Conservation (phyloP, 1,140 invertebrate species). For the Drosophila triauraria region DNA sequence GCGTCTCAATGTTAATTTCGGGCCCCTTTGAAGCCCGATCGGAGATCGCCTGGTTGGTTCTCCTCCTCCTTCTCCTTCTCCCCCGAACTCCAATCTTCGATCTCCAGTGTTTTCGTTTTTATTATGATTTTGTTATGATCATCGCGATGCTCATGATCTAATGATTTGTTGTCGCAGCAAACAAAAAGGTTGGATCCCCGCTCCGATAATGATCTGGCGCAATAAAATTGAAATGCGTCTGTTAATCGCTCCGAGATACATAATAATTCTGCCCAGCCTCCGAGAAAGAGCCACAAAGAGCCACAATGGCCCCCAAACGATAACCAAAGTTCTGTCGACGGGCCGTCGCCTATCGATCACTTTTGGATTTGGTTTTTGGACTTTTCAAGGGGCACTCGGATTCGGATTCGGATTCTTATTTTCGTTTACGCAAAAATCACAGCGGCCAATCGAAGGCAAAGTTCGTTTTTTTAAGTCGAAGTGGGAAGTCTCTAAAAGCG, state of each 20-base stretch:
- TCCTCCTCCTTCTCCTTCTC: not conserved
- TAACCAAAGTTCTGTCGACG: constrained; percentile 50
- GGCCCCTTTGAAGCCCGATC: constrained; percentile 64
- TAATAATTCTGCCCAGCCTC: constrained; percentile 71
- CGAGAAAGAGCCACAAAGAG: constrained; percentile 35
- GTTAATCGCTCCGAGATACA: constrained; percentile 81
- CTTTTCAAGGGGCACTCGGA: constrained; percentile 4
- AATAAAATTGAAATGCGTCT: constrained; percentile 82
- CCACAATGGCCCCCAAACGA: constrained; percentile 33
- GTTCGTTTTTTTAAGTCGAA: not conserved
- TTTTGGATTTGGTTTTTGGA: constrained; percentile 17
- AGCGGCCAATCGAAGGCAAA: constrained; percentile 45
- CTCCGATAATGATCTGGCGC: constrained; percentile 75
- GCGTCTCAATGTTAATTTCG: constrained; percentile 61
- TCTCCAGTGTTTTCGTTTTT: constrained; percentile 33
- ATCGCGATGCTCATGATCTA: constrained; percentile 60
- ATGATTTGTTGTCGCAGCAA: constrained; percentile 69
- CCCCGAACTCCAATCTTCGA: not conserved
- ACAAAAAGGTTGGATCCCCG: constrained; percentile 46
- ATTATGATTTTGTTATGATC: constrained; percentile 52
- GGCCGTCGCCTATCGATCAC: constrained; percentile 71
- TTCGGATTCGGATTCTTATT: constrained; percentile 25
- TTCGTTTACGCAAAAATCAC: constrained; percentile 71
- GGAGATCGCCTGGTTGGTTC: constrained; percentile 39
- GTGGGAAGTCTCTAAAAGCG: constrained; percentile 19